Evolutionary conservation across 2,797 vertebrate species (phyloP), one percentile per base, ranked within the genome.

Genomic region (Cossypha heuglini): DNA sequence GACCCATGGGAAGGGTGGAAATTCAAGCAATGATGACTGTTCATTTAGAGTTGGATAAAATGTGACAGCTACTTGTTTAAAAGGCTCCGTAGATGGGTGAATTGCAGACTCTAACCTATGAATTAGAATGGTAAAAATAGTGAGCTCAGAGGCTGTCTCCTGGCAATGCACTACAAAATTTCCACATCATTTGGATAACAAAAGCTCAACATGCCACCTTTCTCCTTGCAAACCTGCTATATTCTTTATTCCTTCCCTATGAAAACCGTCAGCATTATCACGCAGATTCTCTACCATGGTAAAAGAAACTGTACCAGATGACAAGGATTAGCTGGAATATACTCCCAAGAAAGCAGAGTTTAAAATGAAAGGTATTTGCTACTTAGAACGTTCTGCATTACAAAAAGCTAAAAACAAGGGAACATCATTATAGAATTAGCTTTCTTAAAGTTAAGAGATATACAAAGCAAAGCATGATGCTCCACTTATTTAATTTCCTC

Each of bases 401-500:
- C 67, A 57, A 87, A 61, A 62, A 37, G 24, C 45, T 72, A 38
- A 91, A 94, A 88, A 42, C 17, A 74, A 71, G 22, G 6, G 10
- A 71, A 81, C 45, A 77, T 93, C 19, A 51, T 76, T 86, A 66
- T 5, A 90, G 46, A 83, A 84, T 63, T 83, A 71, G 55, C 29
- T 85, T 92, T 51, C 72, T 94, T 91, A n/a, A 71, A 87, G 61
- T 74, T 91, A 74, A 40, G 43, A 62, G 57, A 66, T 46, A 74
- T 64, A 68, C 28, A 82, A 59, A 92, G 75, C 75, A 88, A 93
- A 94, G 49, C 66, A 71, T 12, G 73, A 92, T 55, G 66, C 57
- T 95, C 69, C 49, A 80, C 78, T 95, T 33, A 78, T 45, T 88
- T 73, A 21, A 77, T 86, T 95, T 98, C 97, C 96, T 97, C 96